Evolutionary conservation across 2,797 vertebrate species (phyloP).

Genomic region (Chaetophractus vellerosus): DNA sequence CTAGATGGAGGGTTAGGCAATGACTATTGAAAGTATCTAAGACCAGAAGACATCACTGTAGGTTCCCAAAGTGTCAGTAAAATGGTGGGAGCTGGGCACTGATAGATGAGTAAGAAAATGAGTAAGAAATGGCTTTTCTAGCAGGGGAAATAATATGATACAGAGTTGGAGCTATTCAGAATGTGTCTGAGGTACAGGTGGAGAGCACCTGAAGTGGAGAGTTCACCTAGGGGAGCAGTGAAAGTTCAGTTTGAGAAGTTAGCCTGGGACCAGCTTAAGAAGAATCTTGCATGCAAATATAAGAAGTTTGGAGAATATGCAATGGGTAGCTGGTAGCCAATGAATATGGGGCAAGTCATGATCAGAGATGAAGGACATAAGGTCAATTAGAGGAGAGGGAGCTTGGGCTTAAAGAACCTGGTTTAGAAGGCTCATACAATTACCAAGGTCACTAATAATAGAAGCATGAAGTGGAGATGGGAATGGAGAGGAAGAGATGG

Average conservation of each 20-base stretch:
- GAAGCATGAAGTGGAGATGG: too few relatives aligned
- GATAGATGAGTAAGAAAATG: background rate
- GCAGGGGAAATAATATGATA: background rate
- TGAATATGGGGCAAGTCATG: background rate
- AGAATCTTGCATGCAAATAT: background rate
- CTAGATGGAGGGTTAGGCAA: background rate
- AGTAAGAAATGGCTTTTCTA: background rate
- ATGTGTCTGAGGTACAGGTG: background rate
- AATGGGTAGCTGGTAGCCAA: background rate
- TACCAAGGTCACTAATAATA: too few relatives aligned
- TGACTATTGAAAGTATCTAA: background rate
- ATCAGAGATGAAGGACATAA: too few relatives aligned
- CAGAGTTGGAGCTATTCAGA: background rate
- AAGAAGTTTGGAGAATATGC: background rate
- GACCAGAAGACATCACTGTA: background rate
- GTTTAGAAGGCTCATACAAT: too few relatives aligned
- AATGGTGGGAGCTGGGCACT: background rate
- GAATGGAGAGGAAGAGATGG: too few relatives aligned
- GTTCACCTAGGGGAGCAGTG: background rate
- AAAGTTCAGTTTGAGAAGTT: background rate
- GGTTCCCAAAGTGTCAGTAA: background rate
- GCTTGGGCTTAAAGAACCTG: too few relatives aligned
- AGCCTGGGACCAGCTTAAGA: background rate
- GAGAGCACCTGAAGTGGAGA: background rate
- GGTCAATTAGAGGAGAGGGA: too few relatives aligned